Percentiles rank a stretch among this genome's conserved stretches.
phyloP scores from a whole-genome alignment of 2,113 vertebrate species.

The Siniperca chuatsi region DNA sequence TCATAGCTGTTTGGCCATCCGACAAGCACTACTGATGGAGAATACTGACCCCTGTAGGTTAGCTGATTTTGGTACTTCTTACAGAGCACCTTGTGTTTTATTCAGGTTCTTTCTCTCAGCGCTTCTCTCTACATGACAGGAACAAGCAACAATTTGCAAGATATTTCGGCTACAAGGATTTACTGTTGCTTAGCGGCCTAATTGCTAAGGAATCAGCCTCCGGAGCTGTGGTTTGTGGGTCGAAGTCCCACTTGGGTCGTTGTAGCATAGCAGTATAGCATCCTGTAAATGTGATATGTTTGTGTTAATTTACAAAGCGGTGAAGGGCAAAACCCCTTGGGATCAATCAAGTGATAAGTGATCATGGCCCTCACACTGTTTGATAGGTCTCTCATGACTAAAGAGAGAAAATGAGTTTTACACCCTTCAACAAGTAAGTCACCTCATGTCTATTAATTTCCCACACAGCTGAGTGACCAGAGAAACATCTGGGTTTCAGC shows the following conservation, averaged over 20 bases:
- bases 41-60: not conserved
- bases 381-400: too few species aligned
- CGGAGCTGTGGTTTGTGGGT: conserved; percentile 86
- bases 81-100: not conserved
- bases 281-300: too few species aligned
- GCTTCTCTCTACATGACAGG: not conserved
- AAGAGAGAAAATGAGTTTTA: too few species aligned
- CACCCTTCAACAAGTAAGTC: not conserved
- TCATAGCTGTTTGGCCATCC: not conserved
- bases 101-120: not conserved
- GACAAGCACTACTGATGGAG: not conserved
- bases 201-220: conserved; percentile 99
- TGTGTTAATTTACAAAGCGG: too few species aligned
- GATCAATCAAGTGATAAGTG: too few species aligned
- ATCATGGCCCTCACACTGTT: too few species aligned
- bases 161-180: not conserved
- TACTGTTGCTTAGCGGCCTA: conserved; percentile 91
- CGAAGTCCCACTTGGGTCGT: conserved; percentile 26
- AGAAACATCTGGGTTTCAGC: conserved; percentile 10
- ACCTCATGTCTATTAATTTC: not conserved
- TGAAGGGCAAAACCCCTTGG: too few species aligned
- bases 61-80: not conserved
- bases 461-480: not conserved
- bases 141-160: not conserved
- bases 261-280: too few species aligned